phyloP scores from a whole-genome alignment of 2,113 vertebrate genomes.

The Nettapus auritus region DNA sequence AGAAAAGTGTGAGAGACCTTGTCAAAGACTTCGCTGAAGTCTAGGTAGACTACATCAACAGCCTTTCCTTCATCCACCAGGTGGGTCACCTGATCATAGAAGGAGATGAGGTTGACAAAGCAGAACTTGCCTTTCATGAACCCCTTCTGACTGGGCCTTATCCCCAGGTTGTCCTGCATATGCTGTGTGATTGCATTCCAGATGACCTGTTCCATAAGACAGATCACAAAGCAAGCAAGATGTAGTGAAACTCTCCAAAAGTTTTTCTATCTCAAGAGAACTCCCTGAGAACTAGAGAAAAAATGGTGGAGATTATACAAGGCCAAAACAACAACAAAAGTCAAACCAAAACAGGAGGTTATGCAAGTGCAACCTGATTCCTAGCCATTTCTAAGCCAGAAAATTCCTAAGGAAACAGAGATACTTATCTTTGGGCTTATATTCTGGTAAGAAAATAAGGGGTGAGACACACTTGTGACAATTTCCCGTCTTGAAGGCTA shows the following conservation, averaged over 20 bases:
- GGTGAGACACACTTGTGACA: background rate
- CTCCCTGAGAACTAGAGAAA: background rate
- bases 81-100: too few species aligned
- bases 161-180: too few species aligned
- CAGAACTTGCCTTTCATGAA: too few species aligned
- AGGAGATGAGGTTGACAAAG: too few species aligned
- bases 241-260: accelerated
- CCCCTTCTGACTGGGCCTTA: too few species aligned
- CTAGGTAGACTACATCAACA: too few species aligned
- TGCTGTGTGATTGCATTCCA: too few species aligned
- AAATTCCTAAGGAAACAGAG: background rate
- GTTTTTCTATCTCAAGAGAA: background rate
- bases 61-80: too few species aligned
- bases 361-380: background rate
- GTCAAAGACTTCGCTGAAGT: too few species aligned
- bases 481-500: background rate
- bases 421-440: background rate
- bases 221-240: background rate
- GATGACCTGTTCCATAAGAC: too few species aligned
- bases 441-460: background rate
- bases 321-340: background rate
- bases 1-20: too few species aligned
- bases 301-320: background rate
- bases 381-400: background rate
- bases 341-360: background rate